A percentile compares a stretch with the other conserved stretches of the same genome.
Conservation (phyloP, 2,797 vertebrate genomes). For the Okamejei kenojei region DNA sequence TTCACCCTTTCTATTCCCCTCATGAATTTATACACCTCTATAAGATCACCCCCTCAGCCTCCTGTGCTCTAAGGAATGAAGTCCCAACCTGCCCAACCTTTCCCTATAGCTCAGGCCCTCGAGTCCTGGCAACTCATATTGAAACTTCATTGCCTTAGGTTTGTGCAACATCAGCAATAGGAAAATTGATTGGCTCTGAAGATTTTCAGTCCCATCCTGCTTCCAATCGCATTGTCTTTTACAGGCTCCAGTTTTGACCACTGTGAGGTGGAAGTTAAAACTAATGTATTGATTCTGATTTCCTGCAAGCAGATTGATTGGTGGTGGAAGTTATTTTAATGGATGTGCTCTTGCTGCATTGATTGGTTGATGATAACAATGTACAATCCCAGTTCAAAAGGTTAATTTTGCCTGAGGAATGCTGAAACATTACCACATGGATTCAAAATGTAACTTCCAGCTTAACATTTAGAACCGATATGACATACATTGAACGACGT, state of each 20-base stretch:
- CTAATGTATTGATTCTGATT: neutral
- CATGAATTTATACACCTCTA: too few species aligned
- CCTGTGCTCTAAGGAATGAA: too few species aligned
- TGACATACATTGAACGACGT: neutral
- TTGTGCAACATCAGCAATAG: neutral
- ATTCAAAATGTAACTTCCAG: neutral
- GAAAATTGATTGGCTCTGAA: neutral
- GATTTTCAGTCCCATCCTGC: neutral
- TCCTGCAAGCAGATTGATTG: neutral
- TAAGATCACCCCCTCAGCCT: too few species aligned
- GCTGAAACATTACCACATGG: neutral
- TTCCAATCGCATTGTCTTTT: neutral
- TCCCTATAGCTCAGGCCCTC: too few species aligned
- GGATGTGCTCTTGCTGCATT: neutral
- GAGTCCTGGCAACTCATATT: neutral
- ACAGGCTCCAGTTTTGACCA: neutral
- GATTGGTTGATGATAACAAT: neutral
- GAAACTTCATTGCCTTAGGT: neutral
- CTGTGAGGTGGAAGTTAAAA: neutral
- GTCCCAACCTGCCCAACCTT: too few species aligned
- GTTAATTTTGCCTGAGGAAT: neutral
- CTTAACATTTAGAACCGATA: neutral
- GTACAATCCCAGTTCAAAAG: neutral
- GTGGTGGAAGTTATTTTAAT: neutral
- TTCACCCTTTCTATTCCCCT: too few species aligned